These are phyloP conservation scores for Zoanthus gigantus DNA, from an alignment of 92 coral and sea anemone genomes.

Conservation along the genomic window DNA sequence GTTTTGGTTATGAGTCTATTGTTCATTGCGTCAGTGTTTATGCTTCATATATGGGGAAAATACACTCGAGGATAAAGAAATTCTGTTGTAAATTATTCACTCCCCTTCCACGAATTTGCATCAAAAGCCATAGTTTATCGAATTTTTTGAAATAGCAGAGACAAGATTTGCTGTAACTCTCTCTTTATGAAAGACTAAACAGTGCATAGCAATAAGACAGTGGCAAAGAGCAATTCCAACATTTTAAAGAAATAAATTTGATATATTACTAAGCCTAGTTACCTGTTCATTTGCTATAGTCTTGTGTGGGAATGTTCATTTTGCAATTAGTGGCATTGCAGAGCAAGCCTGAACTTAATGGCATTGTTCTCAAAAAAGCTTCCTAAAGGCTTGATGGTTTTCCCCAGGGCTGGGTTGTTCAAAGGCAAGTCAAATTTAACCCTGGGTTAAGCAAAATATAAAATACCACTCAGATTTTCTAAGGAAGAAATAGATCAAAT, in stretches of 20 bases:
- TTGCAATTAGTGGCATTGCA: too few species aligned
- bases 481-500: too few species aligned
- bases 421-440: too few species aligned
- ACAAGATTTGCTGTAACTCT: background rate
- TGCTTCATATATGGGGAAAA: slow-evolving; percentile 99
- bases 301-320: background rate
- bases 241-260: background rate
- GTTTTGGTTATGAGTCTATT: slow-evolving; percentile 95
- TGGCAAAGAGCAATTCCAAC: background rate
- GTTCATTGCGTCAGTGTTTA: slow-evolving; percentile 96
- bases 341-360: too few species aligned
- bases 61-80: slow-evolving; percentile 87
- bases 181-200: background rate
- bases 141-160: background rate
- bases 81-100: slow-evolving; percentile 39
- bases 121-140: background rate
- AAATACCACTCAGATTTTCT: too few species aligned
- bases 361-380: too few species aligned
- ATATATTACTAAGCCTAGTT: background rate
- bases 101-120: slow-evolving; percentile 20
- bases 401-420: too few species aligned
- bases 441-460: too few species aligned
- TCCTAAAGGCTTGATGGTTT: too few species aligned
- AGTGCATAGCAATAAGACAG: background rate
- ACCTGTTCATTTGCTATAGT: background rate